phyloP scores from a whole-genome alignment of 2,113 vertebrate species.

The Chinchilla lanigera region DNA sequence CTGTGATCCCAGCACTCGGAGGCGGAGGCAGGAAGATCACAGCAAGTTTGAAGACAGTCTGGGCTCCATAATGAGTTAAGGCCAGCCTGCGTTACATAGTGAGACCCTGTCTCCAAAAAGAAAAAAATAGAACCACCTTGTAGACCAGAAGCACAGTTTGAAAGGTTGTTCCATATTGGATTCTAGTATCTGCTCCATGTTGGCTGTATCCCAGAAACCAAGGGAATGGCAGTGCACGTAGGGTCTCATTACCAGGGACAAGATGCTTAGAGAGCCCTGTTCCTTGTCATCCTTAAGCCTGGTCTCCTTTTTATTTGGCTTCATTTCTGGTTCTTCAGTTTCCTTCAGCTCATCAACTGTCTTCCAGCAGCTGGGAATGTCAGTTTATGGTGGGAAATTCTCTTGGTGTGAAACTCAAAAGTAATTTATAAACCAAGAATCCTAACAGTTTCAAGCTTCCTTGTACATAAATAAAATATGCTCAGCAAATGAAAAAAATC shows the following conservation, averaged over 20 bases:
- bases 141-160: background rate
- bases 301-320: background rate
- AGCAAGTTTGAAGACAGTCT: background rate
- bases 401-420: conserved; percentile 75
- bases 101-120: background rate
- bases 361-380: conserved; percentile 69
- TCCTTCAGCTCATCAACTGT: conserved; percentile 57
- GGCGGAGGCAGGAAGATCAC: background rate
- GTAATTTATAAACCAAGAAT: conserved; percentile 71
- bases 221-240: background rate
- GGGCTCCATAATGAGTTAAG: background rate
- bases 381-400: conserved; percentile 68
- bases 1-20: background rate
- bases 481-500: conserved; percentile 36
- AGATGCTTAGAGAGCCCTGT: background rate
- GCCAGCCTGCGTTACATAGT: background rate
- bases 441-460: conserved; percentile 65
- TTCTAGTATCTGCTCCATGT: background rate
- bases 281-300: background rate
- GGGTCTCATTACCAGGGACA: background rate
- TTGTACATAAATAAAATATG: conserved; percentile 63
- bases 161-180: background rate
- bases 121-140: background rate
- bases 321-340: conserved; percentile 43
- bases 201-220: background rate